Base-by-base conservation (phyloP, 2,888 invertebrate genomes). In the Platycheirus albimanus region DNA sequence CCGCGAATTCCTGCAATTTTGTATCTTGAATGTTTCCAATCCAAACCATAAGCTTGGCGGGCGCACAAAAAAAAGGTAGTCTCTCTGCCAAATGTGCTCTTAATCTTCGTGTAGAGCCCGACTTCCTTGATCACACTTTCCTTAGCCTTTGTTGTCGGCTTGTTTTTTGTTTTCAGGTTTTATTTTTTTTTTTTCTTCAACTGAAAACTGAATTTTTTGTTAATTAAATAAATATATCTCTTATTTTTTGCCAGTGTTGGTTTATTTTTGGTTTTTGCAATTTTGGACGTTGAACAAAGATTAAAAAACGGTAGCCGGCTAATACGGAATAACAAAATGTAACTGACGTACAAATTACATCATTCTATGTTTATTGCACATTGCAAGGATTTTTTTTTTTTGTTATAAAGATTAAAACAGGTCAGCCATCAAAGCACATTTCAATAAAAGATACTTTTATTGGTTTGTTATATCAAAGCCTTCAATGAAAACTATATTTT, bases 201-300 rank as follows among this genome's bases (percentile, higher is more conserved):
- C n/a, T n/a, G n/a, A 70, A 33, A 75, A 70, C 75, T 63, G 15
- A 58, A 24, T 36, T 80, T 75, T 80, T 80, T 70, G 64, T 70
- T 75, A 80, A 80, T 80, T 80, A 80, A 80, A 80, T 28, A 70
- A 43, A 30, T 64, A 58, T 64, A 24, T 19, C 10, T 58, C 11
- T 64, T 70, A 49, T 13, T 41, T 64, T 45, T 63, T 49, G 47
- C 11, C 0, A 10, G 24, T 28, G 3, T 15, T 36, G 4, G 3
- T 58, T 30, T n/a, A n/a, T 8, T 28, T 49, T 56, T 13, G 15
- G 0, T 41, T 41, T 41, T 11, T 56, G 15, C 13, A 1, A 13
- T 41, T 41, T 56, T 20, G 15, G 24, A 20, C 13, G 3, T 38
- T 13, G 11, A 24, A 38, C 13, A 13, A 51, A 56, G 38, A 38